Conservation (phyloP, 2,113 vertebrate genomes). For the Arothron firmamentum region DNA sequence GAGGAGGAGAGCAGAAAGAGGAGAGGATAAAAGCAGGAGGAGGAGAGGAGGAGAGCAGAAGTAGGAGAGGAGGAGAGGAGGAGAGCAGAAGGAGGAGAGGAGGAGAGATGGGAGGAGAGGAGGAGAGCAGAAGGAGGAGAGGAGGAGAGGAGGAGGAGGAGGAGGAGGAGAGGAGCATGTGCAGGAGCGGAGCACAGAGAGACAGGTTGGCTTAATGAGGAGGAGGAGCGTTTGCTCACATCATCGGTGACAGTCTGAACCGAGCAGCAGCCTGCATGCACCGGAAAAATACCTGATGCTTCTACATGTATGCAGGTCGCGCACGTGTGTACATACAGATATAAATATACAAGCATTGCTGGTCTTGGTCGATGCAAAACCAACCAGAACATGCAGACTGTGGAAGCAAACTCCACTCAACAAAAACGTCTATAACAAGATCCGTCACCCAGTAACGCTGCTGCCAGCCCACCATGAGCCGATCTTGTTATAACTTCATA, state of each 20-base stretch:
- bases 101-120: no score
- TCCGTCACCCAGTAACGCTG: no score
- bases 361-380: slow-evolving; percentile 62
- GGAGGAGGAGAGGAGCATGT: slow-evolving; percentile 14
- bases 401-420: slow-evolving; percentile 62
- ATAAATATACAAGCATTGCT: slow-evolving; percentile 20
- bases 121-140: no score
- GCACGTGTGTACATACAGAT: neutral
- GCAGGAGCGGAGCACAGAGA: slow-evolving; percentile 13
- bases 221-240: slow-evolving; percentile 40
- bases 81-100: slow-evolving; percentile 15
- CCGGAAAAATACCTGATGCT: slow-evolving; percentile 14
- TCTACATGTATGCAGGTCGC: neutral
- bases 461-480: neutral
- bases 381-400: slow-evolving; percentile 73
- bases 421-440: slow-evolving; percentile 8
- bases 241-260: slow-evolving; percentile 29
- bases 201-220: slow-evolving; percentile 31
- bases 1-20: no score
- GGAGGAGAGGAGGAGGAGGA: neutral
- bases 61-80: no score
- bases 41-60: no score
- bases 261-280: slow-evolving; percentile 65
- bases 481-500: slow-evolving; percentile 24
- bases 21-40: slow-evolving; percentile 28